phyloP scores from a whole-genome alignment of 2,888 invertebrate genomes.

The Heliconius ismenius region DNA sequence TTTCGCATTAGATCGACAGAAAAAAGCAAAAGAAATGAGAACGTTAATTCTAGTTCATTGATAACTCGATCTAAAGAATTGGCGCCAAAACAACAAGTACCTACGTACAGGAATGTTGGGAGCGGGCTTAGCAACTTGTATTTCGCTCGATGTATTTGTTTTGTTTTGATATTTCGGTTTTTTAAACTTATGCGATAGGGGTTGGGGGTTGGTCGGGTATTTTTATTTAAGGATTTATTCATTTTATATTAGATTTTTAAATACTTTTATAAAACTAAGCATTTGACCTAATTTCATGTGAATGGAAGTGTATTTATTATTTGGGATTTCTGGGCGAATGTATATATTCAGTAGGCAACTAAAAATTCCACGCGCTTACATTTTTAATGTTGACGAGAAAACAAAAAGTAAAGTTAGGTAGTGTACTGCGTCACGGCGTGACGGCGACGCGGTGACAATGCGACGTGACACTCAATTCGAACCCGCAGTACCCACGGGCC shows the following conservation, averaged over 20 bases:
- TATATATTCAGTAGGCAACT: neutral
- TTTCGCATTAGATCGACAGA: neutral
- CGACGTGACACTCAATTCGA: constrained; percentile 81
- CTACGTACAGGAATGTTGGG: constrained; percentile 18
- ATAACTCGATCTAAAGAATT: constrained; percentile 23
- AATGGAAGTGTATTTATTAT: neutral
- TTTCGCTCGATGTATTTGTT: constrained; percentile 8
- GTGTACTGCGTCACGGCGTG: constrained; percentile 10
- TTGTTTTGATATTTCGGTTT: constrained; percentile 13
- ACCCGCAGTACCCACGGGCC: constrained; percentile 66
- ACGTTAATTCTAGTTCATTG: constrained; percentile 18
- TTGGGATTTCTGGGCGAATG: neutral
- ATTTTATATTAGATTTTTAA: neutral
- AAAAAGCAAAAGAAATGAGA: neutral
- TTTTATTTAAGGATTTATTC: constrained; percentile 4
- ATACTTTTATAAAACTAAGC: neutral
- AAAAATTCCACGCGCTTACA: neutral
- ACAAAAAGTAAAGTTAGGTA: constrained; percentile 25
- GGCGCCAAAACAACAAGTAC: constrained; percentile 28
- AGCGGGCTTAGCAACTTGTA: constrained; percentile 22
- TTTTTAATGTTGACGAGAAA: constrained; percentile 31
- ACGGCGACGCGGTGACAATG: constrained; percentile 34
- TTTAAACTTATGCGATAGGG: constrained; percentile 3
- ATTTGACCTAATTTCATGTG: neutral
- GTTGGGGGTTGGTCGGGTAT: constrained; percentile 1